These are phyloP conservation scores for Gymnarchus niloticus DNA, from an alignment of 2,113 vertebrate species.

Conservation along the genomic window DNA sequence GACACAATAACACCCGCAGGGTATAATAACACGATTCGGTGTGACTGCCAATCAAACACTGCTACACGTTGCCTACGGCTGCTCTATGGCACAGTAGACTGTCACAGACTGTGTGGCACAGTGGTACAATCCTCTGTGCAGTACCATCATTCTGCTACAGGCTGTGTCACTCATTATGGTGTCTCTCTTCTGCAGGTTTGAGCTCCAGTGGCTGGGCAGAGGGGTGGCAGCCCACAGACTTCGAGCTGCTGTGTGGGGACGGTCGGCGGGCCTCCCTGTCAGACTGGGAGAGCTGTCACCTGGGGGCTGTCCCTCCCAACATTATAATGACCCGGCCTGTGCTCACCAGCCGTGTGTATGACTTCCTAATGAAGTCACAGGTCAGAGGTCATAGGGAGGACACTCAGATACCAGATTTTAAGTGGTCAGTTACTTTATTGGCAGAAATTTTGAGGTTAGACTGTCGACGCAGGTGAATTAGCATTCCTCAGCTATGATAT, in stretches of 20 bases:
- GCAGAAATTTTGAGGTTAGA: background rate
- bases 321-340: slow-evolving; percentile 77
- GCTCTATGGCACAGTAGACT: background rate
- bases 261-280: slow-evolving; percentile 64
- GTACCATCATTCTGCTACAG: background rate
- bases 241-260: slow-evolving; percentile 72
- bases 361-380: slow-evolving; percentile 80
- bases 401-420: background rate
- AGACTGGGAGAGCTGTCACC: slow-evolving; percentile 74
- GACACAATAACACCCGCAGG: no score
- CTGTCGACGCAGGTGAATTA: background rate
- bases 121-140: background rate
- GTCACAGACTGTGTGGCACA: background rate
- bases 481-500: background rate
- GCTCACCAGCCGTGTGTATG: slow-evolving; percentile 67
- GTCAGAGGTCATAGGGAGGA: slow-evolving; percentile 44
- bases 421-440: background rate
- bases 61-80: background rate
- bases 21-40: no score
- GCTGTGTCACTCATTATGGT: background rate
- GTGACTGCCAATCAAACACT: background rate
- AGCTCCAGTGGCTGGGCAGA: slow-evolving; percentile 67
- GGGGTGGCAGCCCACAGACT: slow-evolving; percentile 58
- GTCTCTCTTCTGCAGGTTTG: slow-evolving; percentile 56
- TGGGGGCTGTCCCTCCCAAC: slow-evolving; percentile 73